These are phyloP conservation scores for Propsilocerus akamusi DNA, from an alignment of 1,140 invertebrate genomes.

Conservation along the genomic window DNA sequence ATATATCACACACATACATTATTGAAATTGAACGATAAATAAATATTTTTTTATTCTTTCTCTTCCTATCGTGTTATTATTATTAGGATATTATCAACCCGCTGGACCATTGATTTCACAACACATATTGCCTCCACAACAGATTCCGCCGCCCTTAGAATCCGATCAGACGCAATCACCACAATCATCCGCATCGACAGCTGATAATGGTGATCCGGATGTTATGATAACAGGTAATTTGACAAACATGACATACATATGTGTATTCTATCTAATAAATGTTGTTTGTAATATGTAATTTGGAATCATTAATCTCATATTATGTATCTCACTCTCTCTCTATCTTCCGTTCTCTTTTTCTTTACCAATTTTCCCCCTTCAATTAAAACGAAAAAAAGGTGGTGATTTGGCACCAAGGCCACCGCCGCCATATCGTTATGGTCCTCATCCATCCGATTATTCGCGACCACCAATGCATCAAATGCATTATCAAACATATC, in stretches of 20 bases:
- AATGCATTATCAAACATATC: conserved; percentile 25
- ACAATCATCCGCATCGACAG: not conserved
- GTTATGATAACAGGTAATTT: conserved; percentile 2
- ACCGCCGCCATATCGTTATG: conserved; percentile 23
- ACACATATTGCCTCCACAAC: conserved; percentile 31
- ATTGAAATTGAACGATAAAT: too few species aligned
- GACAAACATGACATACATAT: too few species aligned
- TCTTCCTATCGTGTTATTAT: conserved; percentile 16
- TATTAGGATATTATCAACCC: conserved; percentile 71
- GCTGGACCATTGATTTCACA: conserved; percentile 66
- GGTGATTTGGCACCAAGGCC: not conserved
- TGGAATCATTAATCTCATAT: not conserved
- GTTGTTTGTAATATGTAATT: not conserved
- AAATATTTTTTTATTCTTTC: too few species aligned
- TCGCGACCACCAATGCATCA: conserved; percentile 19
- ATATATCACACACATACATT: too few species aligned
- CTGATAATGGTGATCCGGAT: not conserved
- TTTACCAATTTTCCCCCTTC: not conserved
- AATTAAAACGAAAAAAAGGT: not conserved
- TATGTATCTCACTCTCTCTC: not conserved
- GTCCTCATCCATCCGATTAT: conserved; percentile 22
- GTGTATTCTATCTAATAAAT: not conserved
- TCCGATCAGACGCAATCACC: conserved; percentile 10
- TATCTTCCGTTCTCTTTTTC: not conserved
- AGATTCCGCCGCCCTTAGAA: conserved; percentile 25